phyloP scores from a whole-genome alignment of 2,888 invertebrate genomes.

The Ophion obscuratus region DNA sequence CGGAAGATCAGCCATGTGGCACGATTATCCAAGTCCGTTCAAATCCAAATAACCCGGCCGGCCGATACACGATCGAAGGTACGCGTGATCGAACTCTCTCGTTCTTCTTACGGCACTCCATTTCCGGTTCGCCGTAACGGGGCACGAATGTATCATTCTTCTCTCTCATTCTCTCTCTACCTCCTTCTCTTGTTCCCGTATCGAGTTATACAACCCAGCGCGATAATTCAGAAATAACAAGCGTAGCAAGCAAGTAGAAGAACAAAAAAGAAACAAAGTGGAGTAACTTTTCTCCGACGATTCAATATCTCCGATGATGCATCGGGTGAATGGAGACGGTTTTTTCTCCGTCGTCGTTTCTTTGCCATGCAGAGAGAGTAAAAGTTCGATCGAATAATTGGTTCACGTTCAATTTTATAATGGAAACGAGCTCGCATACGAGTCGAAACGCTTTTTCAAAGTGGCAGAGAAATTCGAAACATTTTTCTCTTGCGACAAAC shows the following conservation, averaged over 20 bases:
- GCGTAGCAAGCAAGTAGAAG: constrained; percentile 23
- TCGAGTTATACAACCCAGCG: constrained; percentile 54
- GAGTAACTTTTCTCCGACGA: constrained; percentile 47
- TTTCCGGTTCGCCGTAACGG: constrained; percentile 45
- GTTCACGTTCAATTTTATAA: not conserved
- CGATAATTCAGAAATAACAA: constrained; percentile 56
- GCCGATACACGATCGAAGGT: constrained; percentile 6
- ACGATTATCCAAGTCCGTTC: constrained; percentile 35
- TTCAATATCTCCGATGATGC: constrained; percentile 49
- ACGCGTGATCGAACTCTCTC: constrained; percentile 50
- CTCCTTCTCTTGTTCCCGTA: not conserved
- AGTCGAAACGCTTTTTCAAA: not conserved
- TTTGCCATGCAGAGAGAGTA: constrained; percentile 29
- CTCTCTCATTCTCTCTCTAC: not conserved
- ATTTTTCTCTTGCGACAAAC: not conserved
- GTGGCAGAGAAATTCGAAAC: not conserved
- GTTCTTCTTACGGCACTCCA: constrained; percentile 52
- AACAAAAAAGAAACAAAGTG: constrained; percentile 2
- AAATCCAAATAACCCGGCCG: constrained; percentile 29
- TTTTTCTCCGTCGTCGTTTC: constrained; percentile 31
- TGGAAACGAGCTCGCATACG: constrained; percentile 8
- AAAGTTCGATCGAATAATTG: constrained; percentile 30
- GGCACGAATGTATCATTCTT: constrained; percentile 28
- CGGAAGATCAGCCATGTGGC: constrained; percentile 64
- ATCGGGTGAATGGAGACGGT: constrained; percentile 22